Conservation (phyloP, 2,888 invertebrate species). For the Conistra vaccinii region DNA sequence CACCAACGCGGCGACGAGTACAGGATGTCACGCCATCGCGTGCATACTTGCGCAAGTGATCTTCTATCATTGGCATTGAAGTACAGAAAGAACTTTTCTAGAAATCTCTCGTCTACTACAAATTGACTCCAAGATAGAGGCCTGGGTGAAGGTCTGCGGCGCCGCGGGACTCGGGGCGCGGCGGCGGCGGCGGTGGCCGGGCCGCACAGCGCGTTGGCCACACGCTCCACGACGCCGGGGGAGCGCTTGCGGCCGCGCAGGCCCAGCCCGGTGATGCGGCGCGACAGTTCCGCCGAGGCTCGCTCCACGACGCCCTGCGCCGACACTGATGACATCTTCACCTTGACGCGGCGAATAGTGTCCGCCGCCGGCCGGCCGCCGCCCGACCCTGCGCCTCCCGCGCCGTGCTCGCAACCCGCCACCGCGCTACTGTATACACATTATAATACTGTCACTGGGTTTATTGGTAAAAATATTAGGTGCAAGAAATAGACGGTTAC, state of each 20-base stretch:
- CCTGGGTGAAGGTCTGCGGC: constrained; percentile 89
- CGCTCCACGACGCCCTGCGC: constrained; percentile 97
- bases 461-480: background rate
- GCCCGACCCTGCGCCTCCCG: constrained; percentile 79
- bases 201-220: constrained; percentile 96
- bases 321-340: constrained; percentile 95
- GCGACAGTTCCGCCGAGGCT: constrained; percentile 97
- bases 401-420: constrained; percentile 88
- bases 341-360: constrained; percentile 88
- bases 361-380: constrained; percentile 84
- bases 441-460: background rate
- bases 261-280: constrained; percentile 96
- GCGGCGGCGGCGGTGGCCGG: constrained; percentile 87
- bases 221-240: constrained; percentile 95
- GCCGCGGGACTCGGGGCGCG: constrained; percentile 82
- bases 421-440: constrained; percentile 78
- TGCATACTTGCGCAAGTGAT: constrained; percentile 95
- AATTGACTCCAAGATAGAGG: constrained; percentile 94
- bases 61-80: constrained; percentile 95
- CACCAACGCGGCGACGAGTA: constrained; percentile 97
- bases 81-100: constrained; percentile 95
- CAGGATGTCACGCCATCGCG: constrained; percentile 96
- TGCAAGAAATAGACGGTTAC: background rate
- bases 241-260: constrained; percentile 92
- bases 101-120: constrained; percentile 95